These are phyloP conservation scores for Botrylloides violaceus DNA, from an alignment of 23 tunicate genomes.

Conservation along the genomic window DNA sequence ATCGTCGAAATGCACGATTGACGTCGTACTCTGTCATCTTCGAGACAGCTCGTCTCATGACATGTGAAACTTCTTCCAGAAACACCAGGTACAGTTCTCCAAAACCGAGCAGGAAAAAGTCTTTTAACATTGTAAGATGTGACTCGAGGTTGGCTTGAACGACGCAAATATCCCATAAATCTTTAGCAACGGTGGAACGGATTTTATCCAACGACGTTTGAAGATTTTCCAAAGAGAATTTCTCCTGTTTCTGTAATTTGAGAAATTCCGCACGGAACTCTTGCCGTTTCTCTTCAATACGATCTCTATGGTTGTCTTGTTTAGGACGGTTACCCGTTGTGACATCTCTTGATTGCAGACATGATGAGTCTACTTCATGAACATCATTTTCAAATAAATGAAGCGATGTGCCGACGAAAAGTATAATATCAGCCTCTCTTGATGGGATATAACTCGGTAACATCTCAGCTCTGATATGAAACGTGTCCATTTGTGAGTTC, in stretches of 20 bases:
- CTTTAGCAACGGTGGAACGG: constrained; percentile 64
- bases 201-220: constrained; percentile 66
- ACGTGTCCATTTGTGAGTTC: constrained; percentile 20
- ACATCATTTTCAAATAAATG: constrained; percentile 59
- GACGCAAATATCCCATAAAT: constrained; percentile 82
- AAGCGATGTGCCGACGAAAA: constrained; percentile 81
- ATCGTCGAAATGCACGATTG: constrained; percentile 66
- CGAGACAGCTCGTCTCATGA: constrained; percentile 56
- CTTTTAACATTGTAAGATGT: constrained; percentile 60
- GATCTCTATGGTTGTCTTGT: constrained; percentile 19
- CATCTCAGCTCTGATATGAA: constrained; percentile 32
- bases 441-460: constrained; percentile 62
- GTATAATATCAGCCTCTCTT: constrained; percentile 55
- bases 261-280: constrained; percentile 49
- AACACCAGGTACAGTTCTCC: constrained; percentile 80
- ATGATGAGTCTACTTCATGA: constrained; percentile 18
- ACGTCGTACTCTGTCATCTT: constrained; percentile 83
- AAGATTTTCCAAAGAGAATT: constrained; percentile 59
- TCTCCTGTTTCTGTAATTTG: constrained; percentile 42
- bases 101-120: constrained; percentile 72
- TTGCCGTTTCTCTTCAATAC: constrained; percentile 40
- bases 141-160: constrained; percentile 71
- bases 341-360: background rate
- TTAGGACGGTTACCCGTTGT: background rate
- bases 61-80: constrained; percentile 63